Evolutionary conservation across 1,140 invertebrate genomes (phyloP).

Genomic region (Heliconius eleuchia): DNA sequence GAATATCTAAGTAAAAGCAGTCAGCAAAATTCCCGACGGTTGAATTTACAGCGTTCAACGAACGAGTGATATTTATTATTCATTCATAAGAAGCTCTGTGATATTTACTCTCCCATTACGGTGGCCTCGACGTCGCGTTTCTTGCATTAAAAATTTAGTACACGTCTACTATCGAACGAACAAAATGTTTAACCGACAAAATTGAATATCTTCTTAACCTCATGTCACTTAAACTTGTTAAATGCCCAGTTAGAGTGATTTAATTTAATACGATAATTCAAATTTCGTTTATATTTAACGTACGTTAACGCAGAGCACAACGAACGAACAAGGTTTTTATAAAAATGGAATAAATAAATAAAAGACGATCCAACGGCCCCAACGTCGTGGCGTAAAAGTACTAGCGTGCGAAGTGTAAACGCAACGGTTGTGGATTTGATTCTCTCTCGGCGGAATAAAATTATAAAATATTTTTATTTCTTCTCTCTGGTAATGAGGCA

Average conservation of each 20-base stretch:
- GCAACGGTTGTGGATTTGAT: no score
- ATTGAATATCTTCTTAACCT: constrained; percentile 3
- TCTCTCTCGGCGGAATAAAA: no score
- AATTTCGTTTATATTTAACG: neutral
- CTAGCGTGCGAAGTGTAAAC: no score
- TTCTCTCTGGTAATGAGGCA: no score
- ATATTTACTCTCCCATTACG: constrained; percentile 71
- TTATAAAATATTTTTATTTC: no score
- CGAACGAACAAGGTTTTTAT: no score
- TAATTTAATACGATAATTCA: neutral
- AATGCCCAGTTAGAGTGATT: neutral
- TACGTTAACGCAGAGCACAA: neutral
- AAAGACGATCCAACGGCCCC: no score
- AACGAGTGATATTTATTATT: constrained; percentile 64
- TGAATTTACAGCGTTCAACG: constrained; percentile 50
- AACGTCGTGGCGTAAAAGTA: no score
- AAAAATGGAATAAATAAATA: no score
- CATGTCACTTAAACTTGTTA: constrained; percentile 7
- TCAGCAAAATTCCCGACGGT: constrained; percentile 45
- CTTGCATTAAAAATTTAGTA: constrained; percentile 64
- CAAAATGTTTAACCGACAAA: constrained; percentile 20
- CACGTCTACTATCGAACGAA: constrained; percentile 13
- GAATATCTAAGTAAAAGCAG: constrained; percentile 19
- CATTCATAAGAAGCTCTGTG: constrained; percentile 65
- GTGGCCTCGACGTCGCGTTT: constrained; percentile 57